These are phyloP conservation scores for Empis livida DNA, from an alignment of 2,888 invertebrate genomes.

Conservation along the genomic window DNA sequence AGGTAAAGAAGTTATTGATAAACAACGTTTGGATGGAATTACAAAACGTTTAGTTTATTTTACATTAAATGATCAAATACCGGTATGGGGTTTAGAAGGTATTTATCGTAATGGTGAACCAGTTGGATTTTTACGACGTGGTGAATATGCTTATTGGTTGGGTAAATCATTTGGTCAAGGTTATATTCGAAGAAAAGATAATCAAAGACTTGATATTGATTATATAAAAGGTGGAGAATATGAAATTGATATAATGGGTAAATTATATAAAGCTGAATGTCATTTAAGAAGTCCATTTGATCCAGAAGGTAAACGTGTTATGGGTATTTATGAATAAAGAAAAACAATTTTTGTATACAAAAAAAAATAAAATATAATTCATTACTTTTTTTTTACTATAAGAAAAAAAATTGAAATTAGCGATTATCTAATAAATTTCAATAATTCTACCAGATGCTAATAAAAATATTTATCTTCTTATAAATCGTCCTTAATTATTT, in stretches of 20 bases:
- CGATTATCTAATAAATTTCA: too few species aligned
- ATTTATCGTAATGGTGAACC: constrained; percentile 64
- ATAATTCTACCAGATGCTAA: too few species aligned
- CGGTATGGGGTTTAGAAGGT: constrained; percentile 77
- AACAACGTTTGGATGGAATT: constrained; percentile 50
- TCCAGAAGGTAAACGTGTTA: constrained; percentile 57
- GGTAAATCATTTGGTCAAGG: constrained; percentile 45
- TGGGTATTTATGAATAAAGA: constrained; percentile 45
- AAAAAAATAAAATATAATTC: too few species aligned
- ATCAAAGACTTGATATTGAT: constrained; percentile 47
- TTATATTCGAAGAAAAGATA: constrained; percentile 44
- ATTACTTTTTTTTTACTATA: too few species aligned
- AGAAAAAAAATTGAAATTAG: too few species aligned
- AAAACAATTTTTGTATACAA: neutral
- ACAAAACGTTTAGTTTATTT: constrained; percentile 62
- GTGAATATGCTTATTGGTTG: constrained; percentile 56
- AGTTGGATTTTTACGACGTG: constrained; percentile 69
- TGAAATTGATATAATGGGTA: constrained; percentile 69
- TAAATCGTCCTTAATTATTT: too few species aligned
- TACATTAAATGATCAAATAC: constrained; percentile 53
- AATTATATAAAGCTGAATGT: constrained; percentile 53
- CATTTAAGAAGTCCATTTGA: constrained; percentile 71
- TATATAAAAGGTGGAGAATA: constrained; percentile 60
- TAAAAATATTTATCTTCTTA: too few species aligned
- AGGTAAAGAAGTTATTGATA: constrained; percentile 60